Percentiles rank a stretch among this genome's conserved stretches.
Evolutionary conservation across 2,113 vertebrate species (phyloP).

Genomic region (Cryptotis parvus): DNA sequence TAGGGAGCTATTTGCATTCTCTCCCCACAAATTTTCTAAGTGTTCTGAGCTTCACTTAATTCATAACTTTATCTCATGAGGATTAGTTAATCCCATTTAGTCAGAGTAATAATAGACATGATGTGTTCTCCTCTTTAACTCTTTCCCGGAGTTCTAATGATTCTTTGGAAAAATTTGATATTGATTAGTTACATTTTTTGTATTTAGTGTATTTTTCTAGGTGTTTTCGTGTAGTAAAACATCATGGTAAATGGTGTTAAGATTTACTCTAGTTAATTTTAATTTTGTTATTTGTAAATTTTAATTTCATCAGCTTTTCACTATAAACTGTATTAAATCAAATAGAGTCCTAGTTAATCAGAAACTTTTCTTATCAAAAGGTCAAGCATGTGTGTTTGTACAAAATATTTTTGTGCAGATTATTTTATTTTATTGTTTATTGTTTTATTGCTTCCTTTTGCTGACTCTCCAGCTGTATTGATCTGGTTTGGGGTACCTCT

Average conservation of each 20-base stretch:
- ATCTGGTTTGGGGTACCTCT: no score
- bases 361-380: constrained; percentile 28
- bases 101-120: constrained; percentile 84
- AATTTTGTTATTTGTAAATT: constrained; percentile 59
- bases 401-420: no score
- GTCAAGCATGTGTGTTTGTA: not conserved
- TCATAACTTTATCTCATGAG: constrained; percentile 89
- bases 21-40: constrained; percentile 89
- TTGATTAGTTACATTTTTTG: constrained; percentile 84
- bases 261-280: constrained; percentile 67
- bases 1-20: constrained; percentile 94
- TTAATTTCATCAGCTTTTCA: constrained; percentile 62
- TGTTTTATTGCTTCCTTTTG: constrained; percentile 5
- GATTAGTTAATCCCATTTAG: constrained; percentile 88
- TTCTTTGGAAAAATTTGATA: constrained; percentile 84
- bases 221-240: constrained; percentile 67
- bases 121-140: constrained; percentile 77
- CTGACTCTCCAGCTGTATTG: not conserved
- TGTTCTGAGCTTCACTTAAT: constrained; percentile 88
- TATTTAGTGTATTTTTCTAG: constrained; percentile 75
- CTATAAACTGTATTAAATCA: constrained; percentile 44
- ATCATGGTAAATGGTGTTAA: not conserved
- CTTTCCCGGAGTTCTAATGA: constrained; percentile 77
- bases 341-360: not conserved
- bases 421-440: no score